Base-by-base conservation (phyloP, 1,140 invertebrate species). In the Elymnias hypermnestra region DNA sequence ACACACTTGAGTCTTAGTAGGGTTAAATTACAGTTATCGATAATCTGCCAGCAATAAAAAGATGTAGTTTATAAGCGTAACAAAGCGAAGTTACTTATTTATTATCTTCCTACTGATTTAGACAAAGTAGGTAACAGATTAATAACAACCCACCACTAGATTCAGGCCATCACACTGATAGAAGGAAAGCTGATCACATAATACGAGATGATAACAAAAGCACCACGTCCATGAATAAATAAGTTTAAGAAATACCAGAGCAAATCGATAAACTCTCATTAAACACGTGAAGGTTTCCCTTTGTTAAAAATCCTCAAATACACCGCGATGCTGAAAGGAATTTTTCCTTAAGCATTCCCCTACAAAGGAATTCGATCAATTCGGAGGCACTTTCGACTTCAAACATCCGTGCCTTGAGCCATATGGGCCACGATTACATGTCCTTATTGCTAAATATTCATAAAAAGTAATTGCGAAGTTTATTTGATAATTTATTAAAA, bases 351-450 rank as follows among this genome's bases (percentile, higher is more conserved):
- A 51, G 35, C 45, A 57, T 60, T 56, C 48, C 43, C 31, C 28
- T 23, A 42, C 38, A 38, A 42, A 49, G 58, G 40, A 53, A 53
- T 55, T 61, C 47, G 47, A 60, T 61, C 47, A 54, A 57, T 47
- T 50, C 40, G 37, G 26, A 47, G 53, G 53, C 29, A 46, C 52
- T 57, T 53, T 50, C 25, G 13, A 41, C 59, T 51, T 53, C 53
- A 57, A 64, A 55, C 52, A 39, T 31, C 43, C 41, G 13, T 13
- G 10, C 13, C 41, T 19, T 21, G 19, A 21, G 3, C 33, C 18
- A 10, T 36, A 36, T 19, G 33, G 2, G 33, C 10, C 33, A 19
- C 12, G 33, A 36, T 36, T 36, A 36, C 17, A 21, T 21, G 33
- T 36, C 33, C 12, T 15, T 33, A 33, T 33, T 33, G 13, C 10